Base-by-base conservation (phyloP, 2,113 vertebrate species). In the Phodopus roborovskii region DNA sequence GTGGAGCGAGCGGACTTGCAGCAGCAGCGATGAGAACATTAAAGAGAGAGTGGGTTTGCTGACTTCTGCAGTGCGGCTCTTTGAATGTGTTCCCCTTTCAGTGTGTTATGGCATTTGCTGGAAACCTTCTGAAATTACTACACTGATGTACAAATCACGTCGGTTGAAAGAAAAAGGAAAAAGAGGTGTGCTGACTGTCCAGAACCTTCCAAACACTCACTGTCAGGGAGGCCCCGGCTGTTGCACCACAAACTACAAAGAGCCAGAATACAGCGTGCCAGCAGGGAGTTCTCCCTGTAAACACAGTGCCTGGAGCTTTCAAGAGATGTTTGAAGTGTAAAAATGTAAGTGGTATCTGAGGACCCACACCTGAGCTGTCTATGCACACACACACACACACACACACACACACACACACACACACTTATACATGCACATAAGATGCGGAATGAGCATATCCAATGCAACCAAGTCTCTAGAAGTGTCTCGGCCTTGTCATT, bases 91-190 rank as follows among this genome's bases (percentile, higher is more conserved):
- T 92, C 95, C 73, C 77, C 53, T 53, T 82, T 79, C 64, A 85
- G 66, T 70, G 58, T 94, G 39, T 50, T 42, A 79, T 1, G 11
- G 62, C 77, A 45, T 90, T 88, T 94, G 78, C 88, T 84, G 87
- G 79, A 75, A 96, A 88, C 10, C 81, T 95, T 88, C 89, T 91
- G 92, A 96, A 96, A 89, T 86, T 36, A 84, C 82, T 30, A 1
- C 48, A 78, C 48, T 94, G 74, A 68, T 28, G 36, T 48, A 66
- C n/a, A 91, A 58, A 45, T 73, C 4, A 7, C 36, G 11, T 56
- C 78, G 24, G 68, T 66, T 73, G 62, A 1, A 77, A 85, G n/a
- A n/a, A 45, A 45, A 45, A 45, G 45, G 45, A 45, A 88, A 74
- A 89, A 28, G 53, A 79, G 17, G 36, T 58, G 20, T n/a, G 2